Evolutionary conservation across 2,113 vertebrate species (phyloP), one percentile per base, ranked within the genome.

Genomic region (Trogon melanurus): DNA sequence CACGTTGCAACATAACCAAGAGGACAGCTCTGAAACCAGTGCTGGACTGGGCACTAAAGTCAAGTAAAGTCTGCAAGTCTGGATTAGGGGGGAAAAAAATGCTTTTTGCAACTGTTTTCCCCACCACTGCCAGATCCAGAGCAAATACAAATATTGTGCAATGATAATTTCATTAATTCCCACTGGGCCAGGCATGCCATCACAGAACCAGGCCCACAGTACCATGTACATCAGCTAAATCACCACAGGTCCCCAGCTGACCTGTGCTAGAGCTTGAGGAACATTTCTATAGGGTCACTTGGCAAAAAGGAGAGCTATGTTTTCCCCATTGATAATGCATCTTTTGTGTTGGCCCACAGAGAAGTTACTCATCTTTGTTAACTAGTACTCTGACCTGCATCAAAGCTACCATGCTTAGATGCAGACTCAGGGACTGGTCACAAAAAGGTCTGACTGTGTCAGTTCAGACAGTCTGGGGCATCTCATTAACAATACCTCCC

Each of bases 1-100:
- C 32, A 36, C 50, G n/a, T 62, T 58, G 18, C 0, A 4, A 41
- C 29, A 25, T 17, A 23, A 57, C 19, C n/a, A 56, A 0, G 1
- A 87, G 45, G 27, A 70, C 60, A 16, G 16, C 72, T 76, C 84
- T 29, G 36, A 71, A 94, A 76, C 58, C n/a, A 58, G 25, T 34
- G 85, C 81, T 73, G 67, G 44, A 32, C 30, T 13, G 38, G 53
- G 23, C 44, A 60, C 79, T 71, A 7, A 47, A 65, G 34, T 58
- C n/a, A 60, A 88, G 21, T 45, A 1, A 50, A 66, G 19, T 51
- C 75, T 69, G 34, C 19, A 45, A 51, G 66, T 50, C 27, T 80
- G 71, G 30, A 61, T 27, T 70, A 85, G 60, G n/a, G 60, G 26
- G 25, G n/a, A n/a, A 38, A 85, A 23, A 30, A 6, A 47, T 7